Evolutionary conservation across 2,113 vertebrate genomes (phyloP).

Genomic region (Thamnophis sirtalis): DNA sequence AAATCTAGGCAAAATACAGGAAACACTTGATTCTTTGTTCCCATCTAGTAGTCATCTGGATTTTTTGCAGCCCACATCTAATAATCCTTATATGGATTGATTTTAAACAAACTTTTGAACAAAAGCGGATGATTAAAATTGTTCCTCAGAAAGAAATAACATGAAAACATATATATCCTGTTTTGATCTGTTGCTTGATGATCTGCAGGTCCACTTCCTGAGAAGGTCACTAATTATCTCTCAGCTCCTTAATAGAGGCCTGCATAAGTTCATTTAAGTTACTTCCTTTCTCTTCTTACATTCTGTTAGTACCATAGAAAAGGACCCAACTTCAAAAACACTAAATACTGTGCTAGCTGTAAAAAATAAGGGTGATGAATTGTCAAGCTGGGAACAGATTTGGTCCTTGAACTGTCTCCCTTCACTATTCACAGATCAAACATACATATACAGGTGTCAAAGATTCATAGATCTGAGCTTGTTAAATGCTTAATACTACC

Average conservation of each 20-base stretch:
- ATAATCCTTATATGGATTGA: not conserved
- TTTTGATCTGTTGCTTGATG: not conserved
- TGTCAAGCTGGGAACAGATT: rapidly evolving
- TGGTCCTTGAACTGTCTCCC: not conserved
- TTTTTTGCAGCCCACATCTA: not conserved
- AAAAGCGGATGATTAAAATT: not conserved
- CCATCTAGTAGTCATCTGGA: not conserved
- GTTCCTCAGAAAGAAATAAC: not conserved
- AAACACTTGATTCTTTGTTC: not conserved
- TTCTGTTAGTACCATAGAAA: not conserved
- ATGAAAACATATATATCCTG: not conserved
- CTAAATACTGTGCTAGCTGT: not conserved
- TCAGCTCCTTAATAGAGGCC: not conserved
- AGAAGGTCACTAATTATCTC: not conserved
- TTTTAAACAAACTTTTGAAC: not conserved
- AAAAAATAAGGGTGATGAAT: constrained; percentile 28
- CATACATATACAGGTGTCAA: not conserved
- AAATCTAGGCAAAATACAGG: not conserved
- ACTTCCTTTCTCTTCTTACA: not conserved
- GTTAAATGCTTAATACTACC: not conserved
- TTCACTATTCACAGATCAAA: not conserved
- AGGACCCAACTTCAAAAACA: constrained; percentile 11
- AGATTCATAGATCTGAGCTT: not conserved
- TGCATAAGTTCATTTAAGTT: rapidly evolving
- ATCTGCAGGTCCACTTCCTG: not conserved